Evolutionary conservation across 1,140 invertebrate genomes (phyloP), one percentile per base, ranked within the genome.

Genomic region (Megalonaias nervosa): DNA sequence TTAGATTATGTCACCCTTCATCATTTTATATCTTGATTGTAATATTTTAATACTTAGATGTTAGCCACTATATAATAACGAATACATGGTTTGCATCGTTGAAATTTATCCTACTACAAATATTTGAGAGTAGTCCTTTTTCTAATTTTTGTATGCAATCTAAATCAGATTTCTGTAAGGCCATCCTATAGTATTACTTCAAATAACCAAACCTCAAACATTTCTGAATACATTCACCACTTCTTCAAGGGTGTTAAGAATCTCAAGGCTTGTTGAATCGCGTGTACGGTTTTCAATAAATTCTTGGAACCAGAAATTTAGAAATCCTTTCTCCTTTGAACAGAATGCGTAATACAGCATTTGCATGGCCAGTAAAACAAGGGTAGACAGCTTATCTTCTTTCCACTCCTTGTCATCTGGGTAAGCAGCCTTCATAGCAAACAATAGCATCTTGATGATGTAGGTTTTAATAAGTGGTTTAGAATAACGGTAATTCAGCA

Each of bases 251-350:
- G 61, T 65, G 48, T 64, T 65, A n/a, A 73, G 58, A 21, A 73
- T 56, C 66, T 73, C 71, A 2, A 19, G n/a, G 26, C 71, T 56
- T 21, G 71, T 73, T n/a, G 71, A 73, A n/a, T 62, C 31, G 16
- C 62, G 64, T 48, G 71, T 73, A 23, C 71, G 19, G 38, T 73
- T 73, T 73, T 66, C 71, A 23, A 73, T 64, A 38, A 73, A 26
- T 48, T 73, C 71, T 38, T 73, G 71, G 26, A 73, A 73, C 71
- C 71, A 73, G 48, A 73, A 73, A 55, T 73, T 73, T 13, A 65
- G 15, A 55, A 73, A 65, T 5, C 71, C 71, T 62, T 73, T 73
- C 57, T 73, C 61, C 31, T 65, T 21, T 5, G 61, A 73, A 56
- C 21, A 21, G 48, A 65, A 56, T 15, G 71, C 71, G 31, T 65